Percentiles rank a stretch among this genome's conserved stretches.
Evolutionary conservation across 2,113 vertebrate species (phyloP).

Genomic region (Pitta sordida): DNA sequence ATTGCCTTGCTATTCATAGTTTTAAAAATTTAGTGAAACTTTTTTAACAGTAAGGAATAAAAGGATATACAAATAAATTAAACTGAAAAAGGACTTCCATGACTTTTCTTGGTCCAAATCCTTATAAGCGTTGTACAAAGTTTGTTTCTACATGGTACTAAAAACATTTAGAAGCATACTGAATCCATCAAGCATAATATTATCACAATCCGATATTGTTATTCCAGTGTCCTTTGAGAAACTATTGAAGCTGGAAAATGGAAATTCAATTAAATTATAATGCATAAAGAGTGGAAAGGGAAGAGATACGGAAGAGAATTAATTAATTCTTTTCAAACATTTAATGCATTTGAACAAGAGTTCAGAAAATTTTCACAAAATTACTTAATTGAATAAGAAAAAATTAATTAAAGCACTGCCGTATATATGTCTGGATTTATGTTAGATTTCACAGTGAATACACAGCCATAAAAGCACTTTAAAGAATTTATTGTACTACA

Average conservation of each 20-base stretch:
- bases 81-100: neutral
- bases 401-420: slow-evolving; percentile 3
- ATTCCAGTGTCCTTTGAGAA: neutral
- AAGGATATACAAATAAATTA: neutral
- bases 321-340: neutral
- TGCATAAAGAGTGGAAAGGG: neutral
- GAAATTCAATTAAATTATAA: neutral
- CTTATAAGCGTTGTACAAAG: neutral
- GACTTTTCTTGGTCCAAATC: neutral
- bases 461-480: neutral
- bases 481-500: neutral
- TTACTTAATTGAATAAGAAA: slow-evolving; percentile 19
- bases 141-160: neutral
- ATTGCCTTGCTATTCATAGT: neutral
- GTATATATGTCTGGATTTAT: neutral
- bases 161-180: neutral
- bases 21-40: neutral
- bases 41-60: neutral
- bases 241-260: slow-evolving; percentile 6
- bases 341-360: neutral
- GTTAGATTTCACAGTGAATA: neutral
- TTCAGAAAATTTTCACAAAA: neutral
- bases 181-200: neutral
- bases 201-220: neutral
- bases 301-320: neutral